Percentiles rank a stretch among this genome's conserved stretches.
phyloP scores from a whole-genome alignment of 2,797 vertebrate genomes.

The Stomatorhinus walkeri region DNA sequence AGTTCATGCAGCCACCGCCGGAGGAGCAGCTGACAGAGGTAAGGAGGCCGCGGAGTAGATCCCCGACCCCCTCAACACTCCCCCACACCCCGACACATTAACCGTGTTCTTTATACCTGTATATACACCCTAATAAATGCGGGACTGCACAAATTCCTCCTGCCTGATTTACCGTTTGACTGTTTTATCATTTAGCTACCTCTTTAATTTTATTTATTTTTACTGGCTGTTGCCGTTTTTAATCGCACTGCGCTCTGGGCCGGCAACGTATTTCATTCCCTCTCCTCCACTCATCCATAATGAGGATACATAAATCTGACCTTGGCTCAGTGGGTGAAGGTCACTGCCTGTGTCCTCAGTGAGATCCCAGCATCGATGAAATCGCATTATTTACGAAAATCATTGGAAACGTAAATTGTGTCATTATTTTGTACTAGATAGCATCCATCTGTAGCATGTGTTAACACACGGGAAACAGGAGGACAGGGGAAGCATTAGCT shows the following conservation, averaged over 20 bases:
- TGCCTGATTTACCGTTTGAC: not conserved
- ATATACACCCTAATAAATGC: not conserved
- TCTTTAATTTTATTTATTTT: not conserved
- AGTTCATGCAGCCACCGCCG: constrained; percentile 73
- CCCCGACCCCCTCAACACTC: not conserved
- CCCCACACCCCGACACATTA: not conserved
- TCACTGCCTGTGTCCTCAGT: not conserved
- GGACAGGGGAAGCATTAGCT: not conserved
- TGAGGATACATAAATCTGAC: not conserved
- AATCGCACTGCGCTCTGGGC: not conserved
- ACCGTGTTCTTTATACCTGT: not conserved
- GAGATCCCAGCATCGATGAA: not conserved
- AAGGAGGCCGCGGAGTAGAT: constrained; percentile 29
- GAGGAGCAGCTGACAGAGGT: constrained; percentile 90
- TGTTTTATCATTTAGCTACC: not conserved
- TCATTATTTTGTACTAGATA: not conserved
- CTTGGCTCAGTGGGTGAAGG: not conserved
- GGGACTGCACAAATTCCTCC: not conserved
- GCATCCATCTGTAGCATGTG: not conserved
- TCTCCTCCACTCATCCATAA: not conserved
- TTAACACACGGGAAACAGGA: not conserved
- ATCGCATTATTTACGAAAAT: not conserved
- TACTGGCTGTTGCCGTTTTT: not conserved
- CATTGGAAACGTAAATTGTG: not conserved
- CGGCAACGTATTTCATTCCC: not conserved